Percentiles rank a stretch among this genome's conserved stretches.
Conservation (phyloP, 2,113 vertebrate species). For the Festucalex cinctus region DNA sequence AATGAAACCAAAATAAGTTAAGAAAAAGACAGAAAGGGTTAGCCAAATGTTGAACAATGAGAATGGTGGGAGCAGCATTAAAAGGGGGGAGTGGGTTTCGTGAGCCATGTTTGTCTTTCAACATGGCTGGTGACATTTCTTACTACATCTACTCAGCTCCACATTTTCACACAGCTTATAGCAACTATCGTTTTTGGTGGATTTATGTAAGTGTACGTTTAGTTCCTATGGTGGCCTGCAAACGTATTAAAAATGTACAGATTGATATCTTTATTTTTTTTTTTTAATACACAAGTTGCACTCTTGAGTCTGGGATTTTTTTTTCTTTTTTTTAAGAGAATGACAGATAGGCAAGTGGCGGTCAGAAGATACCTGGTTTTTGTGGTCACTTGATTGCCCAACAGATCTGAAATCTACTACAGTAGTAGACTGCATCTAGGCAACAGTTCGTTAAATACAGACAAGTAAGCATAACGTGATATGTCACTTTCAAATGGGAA, state of each 20-base stretch:
- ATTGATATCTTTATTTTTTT: slow-evolving; percentile 71
- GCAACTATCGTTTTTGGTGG: slow-evolving; percentile 65
- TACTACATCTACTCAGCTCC: slow-evolving; percentile 75
- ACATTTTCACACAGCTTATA: slow-evolving; percentile 78
- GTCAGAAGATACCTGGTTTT: slow-evolving; percentile 39
- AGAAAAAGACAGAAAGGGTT: slow-evolving; percentile 24
- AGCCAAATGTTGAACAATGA: slow-evolving; percentile 51
- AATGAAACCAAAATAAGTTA: slow-evolving; percentile 28
- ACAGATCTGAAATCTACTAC: slow-evolving; percentile 30
- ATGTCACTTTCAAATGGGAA: slow-evolving; percentile 54
- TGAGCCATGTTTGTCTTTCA: slow-evolving; percentile 68
- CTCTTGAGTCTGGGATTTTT: slow-evolving; percentile 74
- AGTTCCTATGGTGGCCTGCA: slow-evolving; percentile 72
- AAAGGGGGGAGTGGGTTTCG: slow-evolving; percentile 27
- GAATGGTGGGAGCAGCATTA: slow-evolving; percentile 43
- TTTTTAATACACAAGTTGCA: slow-evolving; percentile 77
- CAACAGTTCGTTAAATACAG: slow-evolving; percentile 54
- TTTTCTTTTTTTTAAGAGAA: too few species aligned
- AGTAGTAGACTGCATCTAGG: slow-evolving; percentile 36
- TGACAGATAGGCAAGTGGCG: slow-evolving; percentile 67
- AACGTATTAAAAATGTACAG: slow-evolving; percentile 78
- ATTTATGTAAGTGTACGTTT: slow-evolving; percentile 52
- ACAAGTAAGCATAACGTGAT: slow-evolving; percentile 50
- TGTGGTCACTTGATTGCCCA: slow-evolving; percentile 36
- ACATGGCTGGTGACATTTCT: slow-evolving; percentile 70